phyloP scores from a whole-genome alignment of 2,797 vertebrate genomes.

The Orientallactaga sibirica region DNA sequence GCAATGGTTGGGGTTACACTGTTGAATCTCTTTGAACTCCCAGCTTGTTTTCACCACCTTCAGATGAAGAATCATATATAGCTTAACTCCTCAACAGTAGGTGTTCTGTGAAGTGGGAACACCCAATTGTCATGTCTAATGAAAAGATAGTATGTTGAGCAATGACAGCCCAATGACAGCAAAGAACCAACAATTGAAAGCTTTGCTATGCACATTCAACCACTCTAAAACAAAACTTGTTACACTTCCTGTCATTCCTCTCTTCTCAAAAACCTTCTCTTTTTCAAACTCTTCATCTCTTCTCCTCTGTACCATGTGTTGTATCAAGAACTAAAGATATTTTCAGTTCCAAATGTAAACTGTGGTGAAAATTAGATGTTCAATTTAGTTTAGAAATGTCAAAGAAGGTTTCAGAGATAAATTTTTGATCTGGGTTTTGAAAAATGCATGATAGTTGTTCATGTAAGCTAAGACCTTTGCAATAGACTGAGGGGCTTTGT shows the following conservation, averaged over 20 bases:
- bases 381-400: neutral
- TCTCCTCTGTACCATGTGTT: neutral
- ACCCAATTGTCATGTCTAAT: neutral
- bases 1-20: neutral
- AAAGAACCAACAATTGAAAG: neutral
- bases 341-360: neutral
- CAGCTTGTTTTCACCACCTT: neutral
- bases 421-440: neutral
- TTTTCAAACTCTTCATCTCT: neutral
- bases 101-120: neutral
- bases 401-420: neutral
- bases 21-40: neutral
- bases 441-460: neutral
- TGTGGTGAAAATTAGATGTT: neutral
- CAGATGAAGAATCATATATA: neutral
- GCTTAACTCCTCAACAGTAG: neutral
- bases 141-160: neutral
- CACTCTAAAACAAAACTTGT: neutral
- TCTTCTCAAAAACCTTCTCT: neutral
- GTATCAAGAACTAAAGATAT: neutral
- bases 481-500: neutral
- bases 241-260: neutral
- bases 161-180: too few relatives aligned
- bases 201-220: neutral
- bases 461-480: conserved; percentile 7